Evolutionary conservation across 2,888 invertebrate genomes (phyloP).

Genomic region (Apocheima hispidaria): DNA sequence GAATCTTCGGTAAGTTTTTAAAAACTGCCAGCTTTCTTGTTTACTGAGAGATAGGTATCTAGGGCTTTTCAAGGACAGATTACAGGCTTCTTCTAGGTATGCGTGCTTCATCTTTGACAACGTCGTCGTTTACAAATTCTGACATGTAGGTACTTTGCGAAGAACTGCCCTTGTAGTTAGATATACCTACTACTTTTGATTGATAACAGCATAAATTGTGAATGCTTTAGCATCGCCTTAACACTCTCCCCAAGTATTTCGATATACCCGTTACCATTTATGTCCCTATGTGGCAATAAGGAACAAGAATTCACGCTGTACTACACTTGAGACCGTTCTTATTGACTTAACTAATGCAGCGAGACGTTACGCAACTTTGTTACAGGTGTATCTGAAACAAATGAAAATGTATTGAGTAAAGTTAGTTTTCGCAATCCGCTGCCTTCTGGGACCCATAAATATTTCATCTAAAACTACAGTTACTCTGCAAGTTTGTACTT

Average conservation of each 20-base stretch:
- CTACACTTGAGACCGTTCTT: conserved; percentile 39
- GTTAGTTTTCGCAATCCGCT: conserved; percentile 10
- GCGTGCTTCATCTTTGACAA: too few relatives aligned
- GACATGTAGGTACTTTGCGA: too few relatives aligned
- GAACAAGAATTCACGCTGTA: conserved; percentile 46
- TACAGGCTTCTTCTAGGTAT: too few relatives aligned
- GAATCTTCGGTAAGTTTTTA: too few relatives aligned
- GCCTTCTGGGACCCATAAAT: conserved; percentile 6
- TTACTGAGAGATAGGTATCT: too few relatives aligned
- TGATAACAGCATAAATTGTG: not conserved
- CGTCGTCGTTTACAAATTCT: too few relatives aligned
- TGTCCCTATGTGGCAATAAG: conserved; percentile 62
- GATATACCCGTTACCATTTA: conserved; percentile 59
- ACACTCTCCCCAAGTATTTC: conserved; percentile 38
- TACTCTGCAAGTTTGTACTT: not conserved
- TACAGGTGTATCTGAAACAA: conserved; percentile 26
- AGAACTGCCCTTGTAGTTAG: too few relatives aligned
- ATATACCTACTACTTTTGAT: too few relatives aligned
- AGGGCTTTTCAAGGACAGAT: too few relatives aligned
- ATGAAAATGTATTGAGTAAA: not conserved
- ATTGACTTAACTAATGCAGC: conserved; percentile 27
- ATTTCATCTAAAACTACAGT: not conserved
- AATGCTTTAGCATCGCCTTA: conserved; percentile 28
- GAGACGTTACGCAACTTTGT: conserved; percentile 20
- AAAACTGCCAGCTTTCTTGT: too few relatives aligned